Percentiles rank a stretch among this genome's conserved stretches.
Evolutionary conservation across 2,797 vertebrate species (phyloP).

Genomic region (Pitangus sulphuratus): DNA sequence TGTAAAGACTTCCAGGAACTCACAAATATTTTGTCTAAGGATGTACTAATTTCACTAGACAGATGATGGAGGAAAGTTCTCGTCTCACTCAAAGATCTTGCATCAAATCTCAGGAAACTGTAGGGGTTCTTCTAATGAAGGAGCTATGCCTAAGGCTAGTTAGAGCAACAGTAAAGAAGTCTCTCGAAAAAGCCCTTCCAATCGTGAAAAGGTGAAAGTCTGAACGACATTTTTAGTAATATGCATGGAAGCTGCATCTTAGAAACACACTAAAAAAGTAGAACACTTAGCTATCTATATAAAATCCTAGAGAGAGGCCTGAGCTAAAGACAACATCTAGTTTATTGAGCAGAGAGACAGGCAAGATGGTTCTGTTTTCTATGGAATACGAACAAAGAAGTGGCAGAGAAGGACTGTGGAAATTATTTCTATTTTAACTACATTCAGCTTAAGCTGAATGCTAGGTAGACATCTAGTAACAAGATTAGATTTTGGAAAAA

Average conservation of each 20-base stretch:
- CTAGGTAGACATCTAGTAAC: neutral
- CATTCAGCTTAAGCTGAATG: neutral
- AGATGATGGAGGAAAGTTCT: neutral
- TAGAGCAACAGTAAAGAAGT: neutral
- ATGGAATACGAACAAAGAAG: neutral
- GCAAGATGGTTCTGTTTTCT: neutral
- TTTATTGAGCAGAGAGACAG: neutral
- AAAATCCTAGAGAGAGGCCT: neutral
- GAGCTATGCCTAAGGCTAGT: neutral
- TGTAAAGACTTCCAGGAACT: neutral
- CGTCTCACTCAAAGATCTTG: neutral
- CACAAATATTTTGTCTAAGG: neutral
- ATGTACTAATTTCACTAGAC: neutral
- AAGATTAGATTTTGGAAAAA: neutral
- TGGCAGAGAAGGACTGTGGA: neutral
- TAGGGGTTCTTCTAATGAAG: neutral
- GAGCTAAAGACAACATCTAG: neutral
- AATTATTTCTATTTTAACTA: neutral
- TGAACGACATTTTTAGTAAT: neutral
- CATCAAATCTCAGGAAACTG: neutral
- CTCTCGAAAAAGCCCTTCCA: neutral
- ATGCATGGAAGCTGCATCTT: neutral
- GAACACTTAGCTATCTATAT: neutral
- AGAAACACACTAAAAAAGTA: neutral
- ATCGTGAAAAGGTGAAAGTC: neutral